Evolutionary conservation across 2,797 vertebrate genomes (phyloP).

Genomic region (Champsocephalus esox): DNA sequence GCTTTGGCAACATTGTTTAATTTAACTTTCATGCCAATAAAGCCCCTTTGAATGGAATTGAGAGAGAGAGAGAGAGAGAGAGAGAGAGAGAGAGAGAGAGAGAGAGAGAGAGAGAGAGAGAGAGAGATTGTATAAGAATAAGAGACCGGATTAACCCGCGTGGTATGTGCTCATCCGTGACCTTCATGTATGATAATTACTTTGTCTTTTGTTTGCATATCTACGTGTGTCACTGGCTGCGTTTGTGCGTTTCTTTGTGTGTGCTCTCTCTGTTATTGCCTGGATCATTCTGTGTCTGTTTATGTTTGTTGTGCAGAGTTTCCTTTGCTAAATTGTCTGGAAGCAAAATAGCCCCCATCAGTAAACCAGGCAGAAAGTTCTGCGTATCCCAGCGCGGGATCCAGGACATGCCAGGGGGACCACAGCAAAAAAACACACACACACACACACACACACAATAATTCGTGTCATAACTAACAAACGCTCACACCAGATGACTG

Average conservation of each 20-base stretch:
- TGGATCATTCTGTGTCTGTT: constrained; percentile 78
- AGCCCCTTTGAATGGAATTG: no score
- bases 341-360: constrained; percentile 88
- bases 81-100: no score
- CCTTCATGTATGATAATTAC: constrained; percentile 21
- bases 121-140: background rate
- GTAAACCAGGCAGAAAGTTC: constrained; percentile 93
- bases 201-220: constrained; percentile 21
- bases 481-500: constrained; percentile 33
- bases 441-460: background rate
- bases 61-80: no score
- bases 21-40: no score
- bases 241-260: constrained; percentile 55
- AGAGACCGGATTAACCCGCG: background rate
- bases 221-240: constrained; percentile 31
- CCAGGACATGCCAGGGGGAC: constrained; percentile 82
- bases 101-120: background rate
- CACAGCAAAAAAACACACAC: constrained; percentile 51
- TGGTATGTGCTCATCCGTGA: constrained; percentile 7
- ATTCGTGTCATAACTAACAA: background rate
- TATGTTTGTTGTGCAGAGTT: constrained; percentile 85
- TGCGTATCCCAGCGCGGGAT: constrained; percentile 69
- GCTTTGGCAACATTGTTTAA: no score
- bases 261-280: constrained; percentile 58
- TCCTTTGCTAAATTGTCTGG: constrained; percentile 91